Evolutionary conservation across 2,113 vertebrate species (phyloP), one percentile per base, ranked within the genome.

Genomic region (Etia nguti): DNA sequence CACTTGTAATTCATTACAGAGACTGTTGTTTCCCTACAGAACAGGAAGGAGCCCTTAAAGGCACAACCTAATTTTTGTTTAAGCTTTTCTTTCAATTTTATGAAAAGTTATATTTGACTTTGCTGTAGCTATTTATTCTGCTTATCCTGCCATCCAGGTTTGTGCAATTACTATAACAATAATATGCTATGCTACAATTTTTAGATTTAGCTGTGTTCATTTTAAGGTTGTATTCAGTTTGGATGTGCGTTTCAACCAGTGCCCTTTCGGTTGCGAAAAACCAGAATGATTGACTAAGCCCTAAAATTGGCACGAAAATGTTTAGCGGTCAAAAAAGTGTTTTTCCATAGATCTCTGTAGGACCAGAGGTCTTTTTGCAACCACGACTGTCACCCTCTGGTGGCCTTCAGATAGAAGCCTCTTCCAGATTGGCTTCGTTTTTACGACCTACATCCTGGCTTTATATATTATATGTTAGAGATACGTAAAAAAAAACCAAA

Each of bases 1-100:
- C 89, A 59, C 79, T 86, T 82, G 84, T 34, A 88, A 85, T 89
- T 91, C 83, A 88, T 80, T 84, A 65, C 62, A 82, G 68, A 70
- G 59, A 41, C 75, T 50, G 46, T 80, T 86, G 86, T 84, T 82
- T 87, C 43, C 46, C 80, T 89, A 36, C 70, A 70, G 41, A 83
- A 57, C 80, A 89, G 81, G 88, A 89, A 89, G 85, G 81, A 83
- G 57, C 18, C 46, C 60, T 36, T 50, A 89, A 83, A 92, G 84
- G 86, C 73, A 46, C 92, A 86, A 83, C 86, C 87, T 83, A 88
- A 84, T 84, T 84, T 87, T 90, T 83, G 34, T 5, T 56, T 34
- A 62, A 41, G 29, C 11, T 46, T 79, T 31, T 5, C 6, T 83
- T 77, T 34, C 20, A 7, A 59, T 85, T 43, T 57, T 82, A 57